Evolutionary conservation across 2,797 vertebrate species (phyloP), one percentile per base, ranked within the genome.

Genomic region (Halcyon smyrnensis): DNA sequence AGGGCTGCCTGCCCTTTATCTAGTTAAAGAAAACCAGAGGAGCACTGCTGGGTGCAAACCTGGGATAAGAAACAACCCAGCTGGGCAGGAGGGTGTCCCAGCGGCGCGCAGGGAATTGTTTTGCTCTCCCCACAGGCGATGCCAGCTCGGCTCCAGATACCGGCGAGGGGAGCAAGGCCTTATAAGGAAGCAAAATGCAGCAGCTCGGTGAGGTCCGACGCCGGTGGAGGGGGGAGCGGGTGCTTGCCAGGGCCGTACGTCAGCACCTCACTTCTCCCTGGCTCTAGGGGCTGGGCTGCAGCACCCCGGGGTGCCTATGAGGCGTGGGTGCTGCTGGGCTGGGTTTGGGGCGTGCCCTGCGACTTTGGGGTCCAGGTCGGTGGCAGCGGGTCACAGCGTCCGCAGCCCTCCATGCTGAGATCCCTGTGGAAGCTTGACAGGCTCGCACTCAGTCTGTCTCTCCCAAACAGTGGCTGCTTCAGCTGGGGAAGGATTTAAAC

Each of bases 121-220:
- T 48, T 93, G 53, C 79, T 96, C 87, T 97, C 89, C 75, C 56
- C 28, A 4, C 5, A 30, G 79, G 64, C n/a, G 1, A 11, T 79
- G 96, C 88, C 96, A 94, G 96, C 95, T 75, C 83, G 36, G 84
- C 92, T 6, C 34, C 80, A 36, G 79, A 80, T 92, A 59, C 68
- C 21, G 37, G 84, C 69, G 90, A 82, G 90, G 87, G 84, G 89
- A 89, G 95, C 96, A 95, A 97, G 91, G 78, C 97, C 98, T 97
- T 98, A 98, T 97, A 98, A 98, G 98, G 98, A 96, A 97, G 84
- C 59, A 39, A 95, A 98, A 87, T 28, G 6, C 89, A 2, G 80
- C 89, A 1, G 80, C 97, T 94, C 84, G 5, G 81, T 5, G 19
- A 71, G 39, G 77, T 84, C 71, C 65, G 84, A 88, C 39, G 71